These are phyloP conservation scores for Coronaproctus castanopsis DNA, from an alignment of 2,888 invertebrate species.

Conservation along the genomic window DNA sequence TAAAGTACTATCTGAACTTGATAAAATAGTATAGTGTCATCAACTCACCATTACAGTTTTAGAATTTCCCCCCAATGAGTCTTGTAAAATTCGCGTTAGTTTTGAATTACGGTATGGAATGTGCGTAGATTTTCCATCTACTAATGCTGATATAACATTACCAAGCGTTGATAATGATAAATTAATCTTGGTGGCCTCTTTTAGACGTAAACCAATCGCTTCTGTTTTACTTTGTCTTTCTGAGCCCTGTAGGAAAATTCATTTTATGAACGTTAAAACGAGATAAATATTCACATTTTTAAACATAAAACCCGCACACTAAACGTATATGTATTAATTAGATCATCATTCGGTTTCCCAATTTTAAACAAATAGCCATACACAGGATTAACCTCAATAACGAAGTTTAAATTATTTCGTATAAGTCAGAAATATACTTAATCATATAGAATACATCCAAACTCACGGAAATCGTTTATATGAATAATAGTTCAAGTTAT, in stretches of 20 bases:
- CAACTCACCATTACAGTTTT: constrained; percentile 70
- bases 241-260: constrained; percentile 48
- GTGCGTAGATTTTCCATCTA: constrained; percentile 90
- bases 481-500: too few species aligned
- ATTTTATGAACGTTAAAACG: too few species aligned
- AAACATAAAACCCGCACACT: neutral
- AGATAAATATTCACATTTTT: neutral
- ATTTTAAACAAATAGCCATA: too few species aligned
- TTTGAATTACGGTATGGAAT: constrained; percentile 98
- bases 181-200: constrained; percentile 96
- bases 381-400: too few species aligned
- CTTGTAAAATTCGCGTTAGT: constrained; percentile 79
- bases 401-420: too few species aligned
- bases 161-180: constrained; percentile 90
- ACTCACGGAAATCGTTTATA: neutral
- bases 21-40: too few species aligned
- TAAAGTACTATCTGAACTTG: too few species aligned
- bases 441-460: neutral
- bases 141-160: constrained; percentile 93
- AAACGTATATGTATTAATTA: neutral
- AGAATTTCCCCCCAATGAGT: constrained; percentile 90
- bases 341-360: too few species aligned
- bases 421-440: neutral
- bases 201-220: constrained; percentile 73
- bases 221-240: constrained; percentile 95